phyloP scores from a whole-genome alignment of 2,113 vertebrate genomes.

The Trinectes maculatus region DNA sequence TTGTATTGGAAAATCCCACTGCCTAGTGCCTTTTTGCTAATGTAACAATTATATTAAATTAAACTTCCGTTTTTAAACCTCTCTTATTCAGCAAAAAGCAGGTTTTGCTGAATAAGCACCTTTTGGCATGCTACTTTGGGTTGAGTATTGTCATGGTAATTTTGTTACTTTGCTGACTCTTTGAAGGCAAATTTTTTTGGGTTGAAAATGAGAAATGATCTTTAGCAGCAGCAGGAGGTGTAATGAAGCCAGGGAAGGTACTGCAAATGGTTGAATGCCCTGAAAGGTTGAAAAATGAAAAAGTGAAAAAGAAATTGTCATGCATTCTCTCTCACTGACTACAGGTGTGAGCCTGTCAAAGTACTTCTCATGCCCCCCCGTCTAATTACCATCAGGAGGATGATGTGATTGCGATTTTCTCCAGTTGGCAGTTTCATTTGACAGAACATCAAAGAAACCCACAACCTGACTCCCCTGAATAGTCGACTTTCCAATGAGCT shows the following conservation, averaged over 20 bases:
- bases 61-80: too few species aligned
- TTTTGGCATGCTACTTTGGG: too few species aligned
- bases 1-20: too few species aligned
- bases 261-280: neutral
- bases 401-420: conserved; percentile 44
- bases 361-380: conserved; percentile 16
- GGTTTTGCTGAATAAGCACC: too few species aligned
- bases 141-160: too few species aligned
- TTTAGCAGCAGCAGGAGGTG: neutral
- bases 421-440: conserved; percentile 14
- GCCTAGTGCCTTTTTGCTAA: too few species aligned
- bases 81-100: too few species aligned
- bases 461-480: conserved; percentile 30
- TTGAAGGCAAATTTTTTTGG: too few species aligned
- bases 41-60: too few species aligned
- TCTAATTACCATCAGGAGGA: conserved; percentile 44
- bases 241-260: neutral
- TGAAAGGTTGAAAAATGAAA: too few species aligned
- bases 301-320: neutral
- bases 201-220: neutral
- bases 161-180: too few species aligned
- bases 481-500: conserved; percentile 54
- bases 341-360: conserved; percentile 53
- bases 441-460: conserved; percentile 40
- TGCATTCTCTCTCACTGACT: neutral